phyloP scores from a whole-genome alignment of 1,140 invertebrate genomes.

The Diuraphis noxia region DNA sequence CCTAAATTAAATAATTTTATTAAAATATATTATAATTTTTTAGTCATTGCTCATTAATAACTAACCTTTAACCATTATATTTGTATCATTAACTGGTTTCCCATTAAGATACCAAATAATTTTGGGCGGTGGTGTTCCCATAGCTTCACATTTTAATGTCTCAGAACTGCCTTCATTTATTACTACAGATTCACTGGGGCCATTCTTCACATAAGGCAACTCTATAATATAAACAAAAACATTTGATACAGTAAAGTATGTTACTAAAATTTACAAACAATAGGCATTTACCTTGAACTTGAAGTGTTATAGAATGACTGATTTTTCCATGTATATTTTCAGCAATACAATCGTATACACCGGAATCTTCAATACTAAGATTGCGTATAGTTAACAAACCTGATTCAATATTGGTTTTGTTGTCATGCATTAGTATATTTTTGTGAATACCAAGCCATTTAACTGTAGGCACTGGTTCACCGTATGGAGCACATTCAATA shows the following conservation, averaged over 20 bases:
- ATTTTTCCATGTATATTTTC: conserved; percentile 61
- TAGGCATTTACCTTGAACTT: conserved; percentile 61
- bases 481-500: conserved; percentile 68
- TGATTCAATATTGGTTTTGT: conserved; percentile 60
- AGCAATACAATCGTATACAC: conserved; percentile 71
- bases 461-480: conserved; percentile 65
- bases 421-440: conserved; percentile 57
- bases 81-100: conserved; percentile 66
- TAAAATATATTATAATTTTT: background rate
- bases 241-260: background rate
- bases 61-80: conserved; percentile 62
- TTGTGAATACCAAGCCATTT: conserved; percentile 66
- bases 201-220: conserved; percentile 66
- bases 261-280: background rate
- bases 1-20: conserved; percentile 59
- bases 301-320: conserved; percentile 62
- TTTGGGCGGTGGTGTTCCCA: conserved; percentile 72
- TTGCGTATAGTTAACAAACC: conserved; percentile 70
- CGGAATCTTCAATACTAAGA: conserved; percentile 67
- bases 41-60: background rate
- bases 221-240: conserved; percentile 60
- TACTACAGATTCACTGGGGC: conserved; percentile 63
- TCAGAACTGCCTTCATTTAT: conserved; percentile 69
- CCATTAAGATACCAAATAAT: conserved; percentile 86
- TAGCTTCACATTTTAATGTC: conserved; percentile 69